Conservation (phyloP, 2,888 invertebrate species). For the Taenaris catops region DNA sequence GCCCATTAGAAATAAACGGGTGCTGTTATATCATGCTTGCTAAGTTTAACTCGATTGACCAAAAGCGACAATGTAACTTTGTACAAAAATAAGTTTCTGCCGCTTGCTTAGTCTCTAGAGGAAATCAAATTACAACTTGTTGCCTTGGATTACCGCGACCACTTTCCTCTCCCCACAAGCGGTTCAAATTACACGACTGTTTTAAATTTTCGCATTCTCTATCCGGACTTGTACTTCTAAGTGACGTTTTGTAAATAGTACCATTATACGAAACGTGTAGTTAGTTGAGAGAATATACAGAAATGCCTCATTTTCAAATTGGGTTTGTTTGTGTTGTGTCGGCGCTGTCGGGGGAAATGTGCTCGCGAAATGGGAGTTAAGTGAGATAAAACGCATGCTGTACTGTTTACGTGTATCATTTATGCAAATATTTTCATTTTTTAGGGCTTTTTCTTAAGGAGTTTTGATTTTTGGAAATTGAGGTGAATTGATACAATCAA, state of each 20-base stretch:
- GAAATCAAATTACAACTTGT: constrained; percentile 32
- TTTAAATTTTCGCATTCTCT: constrained; percentile 21
- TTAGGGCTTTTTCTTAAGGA: too few species aligned
- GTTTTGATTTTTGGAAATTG: too few species aligned
- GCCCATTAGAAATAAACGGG: too few species aligned
- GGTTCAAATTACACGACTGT: constrained; percentile 22
- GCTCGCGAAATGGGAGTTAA: constrained; percentile 23
- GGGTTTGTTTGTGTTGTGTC: constrained; percentile 21
- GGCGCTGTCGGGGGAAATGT: constrained; percentile 3
- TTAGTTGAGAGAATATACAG: constrained; percentile 25
- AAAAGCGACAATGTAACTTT: too few species aligned
- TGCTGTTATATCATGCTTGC: too few species aligned
- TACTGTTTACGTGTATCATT: too few species aligned
- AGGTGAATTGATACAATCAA: too few species aligned
- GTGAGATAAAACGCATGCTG: too few species aligned
- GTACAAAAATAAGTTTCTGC: constrained; percentile 13
- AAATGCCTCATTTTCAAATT: constrained; percentile 26
- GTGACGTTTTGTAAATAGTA: constrained; percentile 14
- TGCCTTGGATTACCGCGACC: constrained; percentile 27
- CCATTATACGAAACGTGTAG: constrained; percentile 20
- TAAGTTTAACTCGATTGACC: too few species aligned
- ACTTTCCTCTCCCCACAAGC: constrained; percentile 30
- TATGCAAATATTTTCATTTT: too few species aligned
- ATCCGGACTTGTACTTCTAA: constrained; percentile 1
- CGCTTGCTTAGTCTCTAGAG: constrained; percentile 25